Evolutionary conservation across 1,140 invertebrate genomes (phyloP), one percentile per base, ranked within the genome.

Genomic region (Leptinotarsa undecemlineata): DNA sequence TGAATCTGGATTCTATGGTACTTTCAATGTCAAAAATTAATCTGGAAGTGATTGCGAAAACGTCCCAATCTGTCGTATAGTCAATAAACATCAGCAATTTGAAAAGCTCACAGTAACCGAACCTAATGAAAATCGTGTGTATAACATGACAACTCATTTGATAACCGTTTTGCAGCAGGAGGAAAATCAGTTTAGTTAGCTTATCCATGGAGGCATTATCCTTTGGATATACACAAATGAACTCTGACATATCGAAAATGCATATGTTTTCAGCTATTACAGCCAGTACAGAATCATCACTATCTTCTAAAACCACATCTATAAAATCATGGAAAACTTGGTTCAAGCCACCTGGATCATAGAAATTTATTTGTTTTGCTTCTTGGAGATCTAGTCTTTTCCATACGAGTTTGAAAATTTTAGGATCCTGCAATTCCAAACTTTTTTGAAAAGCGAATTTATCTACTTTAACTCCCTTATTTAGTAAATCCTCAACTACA

Each of bases 371-470:
- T 8, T 68, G 19, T 8, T 20, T 21, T 21, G 21, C 47, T 64
- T 61, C 21, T 14, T 76, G 48, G 20, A 68, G 64, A 48, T 72
- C 60, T 23, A 76, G 68, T 48, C 72, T 51, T 21, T 72, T 72
- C 77, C 77, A 78, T 73, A 78, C 62, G 19, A 76, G 47, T 63
- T 68, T 67, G 48, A 78, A 76, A 23, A 76, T 76, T 26, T 74
- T 47, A 13, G 51, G 19, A 62, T 76, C 71, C 6, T 62, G 77
- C 19, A 75, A 60, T 3, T n/a, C 20, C 14, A 73, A 67, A 60
- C 77, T 72, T 57, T 0, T 80, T 26, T 33, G 67, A 73, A 21
- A 62, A 42, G 57, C 70, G 5, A 23, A 23, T 14, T 15, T 14
- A 68, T 78, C 70, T n/a, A 78, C 67, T 51, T 77, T 63, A 62